These are phyloP conservation scores for Ramphastos sulfuratus DNA, from an alignment of 2,113 vertebrate species.

Conservation along the genomic window DNA sequence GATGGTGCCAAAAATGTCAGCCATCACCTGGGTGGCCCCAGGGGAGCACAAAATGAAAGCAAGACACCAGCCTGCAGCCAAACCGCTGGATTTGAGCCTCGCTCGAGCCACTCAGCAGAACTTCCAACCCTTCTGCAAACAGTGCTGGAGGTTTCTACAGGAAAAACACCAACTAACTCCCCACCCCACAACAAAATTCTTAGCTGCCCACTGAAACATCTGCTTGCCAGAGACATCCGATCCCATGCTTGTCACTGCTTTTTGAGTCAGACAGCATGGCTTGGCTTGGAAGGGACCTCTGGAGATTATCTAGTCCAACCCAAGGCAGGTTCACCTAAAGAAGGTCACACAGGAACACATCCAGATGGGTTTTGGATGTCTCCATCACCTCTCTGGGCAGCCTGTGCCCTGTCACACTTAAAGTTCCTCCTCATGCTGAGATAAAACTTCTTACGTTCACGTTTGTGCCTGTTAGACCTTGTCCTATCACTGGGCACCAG, in stretches of 20 bases:
- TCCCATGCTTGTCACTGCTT: not conserved
- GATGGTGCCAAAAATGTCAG: not conserved
- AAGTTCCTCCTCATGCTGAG: too few relatives aligned
- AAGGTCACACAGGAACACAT: too few relatives aligned
- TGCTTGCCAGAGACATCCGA: constrained; percentile 20
- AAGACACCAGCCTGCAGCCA: not conserved
- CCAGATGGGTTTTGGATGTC: too few relatives aligned
- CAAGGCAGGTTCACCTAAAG: too few relatives aligned
- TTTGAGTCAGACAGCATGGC: not conserved
- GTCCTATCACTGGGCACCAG: too few relatives aligned
- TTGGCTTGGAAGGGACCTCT: too few relatives aligned
- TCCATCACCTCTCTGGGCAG: too few relatives aligned
- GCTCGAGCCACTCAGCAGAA: not conserved
- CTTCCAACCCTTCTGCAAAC: not conserved
- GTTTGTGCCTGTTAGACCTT: too few relatives aligned
- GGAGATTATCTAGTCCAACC: too few relatives aligned
- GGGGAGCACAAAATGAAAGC: not conserved
- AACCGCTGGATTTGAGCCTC: fast-evolving
- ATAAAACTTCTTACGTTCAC: too few relatives aligned
- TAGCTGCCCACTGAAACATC: constrained; percentile 26
- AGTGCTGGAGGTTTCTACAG: not conserved
- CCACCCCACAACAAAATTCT: not conserved
- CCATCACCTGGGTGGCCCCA: too few relatives aligned
- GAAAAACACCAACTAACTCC: not conserved
- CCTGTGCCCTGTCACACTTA: too few relatives aligned